Percentiles rank a stretch among this genome's conserved stretches.
These are phyloP conservation scores for Chydorus sphaericus DNA, from an alignment of 2,888 invertebrate genomes.

Conservation along the genomic window DNA sequence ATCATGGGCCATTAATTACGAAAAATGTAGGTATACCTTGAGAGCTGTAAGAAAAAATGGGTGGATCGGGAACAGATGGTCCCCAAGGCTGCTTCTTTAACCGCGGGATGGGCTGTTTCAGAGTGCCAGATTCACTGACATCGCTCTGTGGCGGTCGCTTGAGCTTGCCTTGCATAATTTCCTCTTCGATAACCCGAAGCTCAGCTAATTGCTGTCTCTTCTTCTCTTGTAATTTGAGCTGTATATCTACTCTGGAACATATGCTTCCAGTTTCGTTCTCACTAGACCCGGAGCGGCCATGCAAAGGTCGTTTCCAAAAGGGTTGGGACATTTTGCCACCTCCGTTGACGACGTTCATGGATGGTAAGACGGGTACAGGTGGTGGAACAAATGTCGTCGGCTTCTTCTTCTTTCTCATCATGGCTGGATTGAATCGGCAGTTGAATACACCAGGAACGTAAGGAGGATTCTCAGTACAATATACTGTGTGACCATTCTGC, in stretches of 20 bases:
- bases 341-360: slow-evolving; percentile 19
- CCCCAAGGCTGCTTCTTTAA: slow-evolving; percentile 47
- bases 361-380: slow-evolving; percentile 28
- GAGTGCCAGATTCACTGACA: slow-evolving; percentile 25
- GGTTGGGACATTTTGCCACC: slow-evolving; percentile 23
- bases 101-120: slow-evolving; percentile 50
- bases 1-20: neutral
- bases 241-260: slow-evolving; percentile 64
- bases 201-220: slow-evolving; percentile 76
- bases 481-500: slow-evolving; percentile 19
- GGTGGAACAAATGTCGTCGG: slow-evolving; percentile 78
- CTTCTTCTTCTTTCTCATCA: slow-evolving; percentile 71
- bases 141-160: slow-evolving; percentile 27
- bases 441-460: slow-evolving; percentile 69
- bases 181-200: slow-evolving; percentile 65
- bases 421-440: slow-evolving; percentile 63
- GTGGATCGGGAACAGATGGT: slow-evolving; percentile 25
- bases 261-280: slow-evolving; percentile 57
- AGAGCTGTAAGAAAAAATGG: slow-evolving; percentile 12
- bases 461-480: slow-evolving; percentile 17
- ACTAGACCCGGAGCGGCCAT: slow-evolving; percentile 38
- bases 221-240: slow-evolving; percentile 72
- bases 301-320: slow-evolving; percentile 25
- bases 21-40: neutral
- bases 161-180: slow-evolving; percentile 65